Evolutionary conservation across 2,888 invertebrate species (phyloP).

Genomic region (Junonia oenone): DNA sequence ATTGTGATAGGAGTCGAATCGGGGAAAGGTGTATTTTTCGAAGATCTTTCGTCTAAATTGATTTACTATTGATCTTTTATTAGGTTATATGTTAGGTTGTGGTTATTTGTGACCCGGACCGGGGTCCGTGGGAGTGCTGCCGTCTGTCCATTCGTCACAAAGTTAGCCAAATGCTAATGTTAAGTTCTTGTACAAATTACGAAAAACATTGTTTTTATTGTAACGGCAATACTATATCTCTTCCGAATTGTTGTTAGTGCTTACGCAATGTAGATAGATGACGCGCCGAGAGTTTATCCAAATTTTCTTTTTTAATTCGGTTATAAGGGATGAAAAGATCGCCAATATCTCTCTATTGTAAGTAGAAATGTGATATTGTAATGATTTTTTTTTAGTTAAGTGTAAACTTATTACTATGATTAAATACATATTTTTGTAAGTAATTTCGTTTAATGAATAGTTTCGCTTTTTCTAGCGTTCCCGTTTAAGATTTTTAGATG

Average conservation of each 20-base stretch:
- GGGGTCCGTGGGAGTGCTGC: slow-evolving; percentile 39
- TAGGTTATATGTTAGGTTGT: slow-evolving; percentile 65
- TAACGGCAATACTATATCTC: slow-evolving; percentile 67
- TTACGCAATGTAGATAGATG: slow-evolving; percentile 31
- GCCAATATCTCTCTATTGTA: slow-evolving; percentile 79
- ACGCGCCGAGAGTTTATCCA: slow-evolving; percentile 45
- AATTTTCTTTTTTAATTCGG: slow-evolving; percentile 47
- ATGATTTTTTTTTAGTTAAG: slow-evolving; percentile 67
- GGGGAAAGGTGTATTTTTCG: slow-evolving; percentile 57
- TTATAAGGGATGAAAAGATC: slow-evolving; percentile 52
- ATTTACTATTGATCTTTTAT: slow-evolving; percentile 47
- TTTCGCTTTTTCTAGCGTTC: slow-evolving; percentile 72
- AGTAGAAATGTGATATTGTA: slow-evolving; percentile 81
- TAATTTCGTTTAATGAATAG: slow-evolving; percentile 70
- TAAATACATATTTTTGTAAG: slow-evolving; percentile 76
- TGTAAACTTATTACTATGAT: slow-evolving; percentile 71
- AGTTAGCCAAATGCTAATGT: slow-evolving; percentile 67
- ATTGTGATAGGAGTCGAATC: slow-evolving; percentile 65
- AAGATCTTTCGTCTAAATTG: slow-evolving; percentile 57
- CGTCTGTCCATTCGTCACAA: slow-evolving; percentile 53
- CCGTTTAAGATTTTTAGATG: slow-evolving; percentile 71
- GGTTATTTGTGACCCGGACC: slow-evolving; percentile 53
- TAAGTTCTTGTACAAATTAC: slow-evolving; percentile 65
- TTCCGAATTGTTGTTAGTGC: slow-evolving; percentile 68
- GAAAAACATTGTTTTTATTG: slow-evolving; percentile 41